phyloP scores from a whole-genome alignment of 92 coral and sea anemone genomes.

The Diadumene lineata region DNA sequence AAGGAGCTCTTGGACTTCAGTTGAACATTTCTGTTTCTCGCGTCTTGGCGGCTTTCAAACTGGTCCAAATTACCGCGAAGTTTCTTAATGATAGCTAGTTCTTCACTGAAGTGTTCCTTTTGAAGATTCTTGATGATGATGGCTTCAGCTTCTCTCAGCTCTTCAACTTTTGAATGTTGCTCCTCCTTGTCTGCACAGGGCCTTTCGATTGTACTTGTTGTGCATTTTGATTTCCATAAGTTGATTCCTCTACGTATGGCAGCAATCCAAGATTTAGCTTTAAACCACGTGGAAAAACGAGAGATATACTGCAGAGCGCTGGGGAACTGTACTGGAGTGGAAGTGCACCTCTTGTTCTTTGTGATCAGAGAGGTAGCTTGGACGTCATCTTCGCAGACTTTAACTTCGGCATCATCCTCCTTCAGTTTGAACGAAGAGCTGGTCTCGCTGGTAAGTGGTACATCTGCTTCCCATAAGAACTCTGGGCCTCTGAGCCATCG shows the following conservation, averaged over 20 bases:
- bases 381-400: background rate
- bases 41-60: constrained; percentile 39
- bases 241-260: constrained; percentile 20
- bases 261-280: constrained; percentile 15
- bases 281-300: no score
- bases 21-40: constrained; percentile 31
- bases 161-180: constrained; percentile 44
- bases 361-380: constrained; percentile 22
- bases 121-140: constrained; percentile 40
- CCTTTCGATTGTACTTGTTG: background rate
- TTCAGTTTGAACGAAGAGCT: background rate
- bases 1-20: constrained; percentile 32
- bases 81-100: constrained; percentile 18
- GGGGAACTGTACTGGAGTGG: background rate
- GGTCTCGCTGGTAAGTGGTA: constrained; percentile 22
- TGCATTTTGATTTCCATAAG: background rate
- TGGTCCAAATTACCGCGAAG: constrained; percentile 37
- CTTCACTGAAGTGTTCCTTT: constrained; percentile 35
- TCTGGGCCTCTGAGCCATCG: constrained; percentile 61
- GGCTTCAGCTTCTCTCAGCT: no score
- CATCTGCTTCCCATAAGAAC: constrained; percentile 47
- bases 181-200: constrained; percentile 22
- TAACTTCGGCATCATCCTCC: constrained; percentile 20
- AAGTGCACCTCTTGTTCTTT: constrained; percentile 9
- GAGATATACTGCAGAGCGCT: constrained; percentile 5